These are phyloP conservation scores for Habroteleia sp. DNA, from an alignment of 2,888 invertebrate genomes.

Conservation along the genomic window DNA sequence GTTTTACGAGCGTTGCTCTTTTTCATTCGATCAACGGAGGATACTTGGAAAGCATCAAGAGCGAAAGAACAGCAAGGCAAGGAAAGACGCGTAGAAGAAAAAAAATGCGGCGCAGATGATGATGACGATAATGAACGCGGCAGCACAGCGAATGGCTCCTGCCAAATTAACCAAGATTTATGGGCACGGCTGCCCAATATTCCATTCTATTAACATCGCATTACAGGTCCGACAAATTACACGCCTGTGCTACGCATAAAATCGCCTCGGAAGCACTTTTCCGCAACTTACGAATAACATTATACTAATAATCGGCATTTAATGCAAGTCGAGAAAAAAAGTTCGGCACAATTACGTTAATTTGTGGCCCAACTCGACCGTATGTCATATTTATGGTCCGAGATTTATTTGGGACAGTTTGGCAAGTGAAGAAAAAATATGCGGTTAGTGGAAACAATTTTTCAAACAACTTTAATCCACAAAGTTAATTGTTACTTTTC, in stretches of 20 bases:
- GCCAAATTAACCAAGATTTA: constrained; percentile 80
- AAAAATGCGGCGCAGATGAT: constrained; percentile 26
- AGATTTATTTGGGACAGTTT: constrained; percentile 15
- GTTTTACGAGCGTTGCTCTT: constrained; percentile 66
- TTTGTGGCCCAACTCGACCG: constrained; percentile 1
- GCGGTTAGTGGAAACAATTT: too few relatives aligned
- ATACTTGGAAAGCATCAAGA: constrained; percentile 49
- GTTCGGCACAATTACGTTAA: constrained; percentile 18
- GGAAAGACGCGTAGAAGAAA: constrained; percentile 23
- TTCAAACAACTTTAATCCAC: too few relatives aligned
- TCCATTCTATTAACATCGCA: constrained; percentile 78
- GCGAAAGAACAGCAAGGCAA: constrained; percentile 33
- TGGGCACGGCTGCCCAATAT: constrained; percentile 74
- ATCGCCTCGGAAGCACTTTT: constrained; percentile 49
- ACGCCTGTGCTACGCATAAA: constrained; percentile 55
- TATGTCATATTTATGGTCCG: constrained; percentile 5
- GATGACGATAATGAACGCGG: constrained; percentile 59
- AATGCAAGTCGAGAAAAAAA: constrained; percentile 5
- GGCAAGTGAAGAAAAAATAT: neutral
- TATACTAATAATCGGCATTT: constrained; percentile 23
- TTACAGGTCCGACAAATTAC: constrained; percentile 71
- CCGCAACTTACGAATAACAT: constrained; percentile 38
- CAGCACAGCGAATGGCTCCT: constrained; percentile 74
- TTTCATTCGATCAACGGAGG: constrained; percentile 59
- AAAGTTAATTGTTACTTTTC: too few relatives aligned